Percentiles rank a stretch among this genome's conserved stretches.
phyloP scores from a whole-genome alignment of 1,140 invertebrate species.

The Chymomyza costata region DNA sequence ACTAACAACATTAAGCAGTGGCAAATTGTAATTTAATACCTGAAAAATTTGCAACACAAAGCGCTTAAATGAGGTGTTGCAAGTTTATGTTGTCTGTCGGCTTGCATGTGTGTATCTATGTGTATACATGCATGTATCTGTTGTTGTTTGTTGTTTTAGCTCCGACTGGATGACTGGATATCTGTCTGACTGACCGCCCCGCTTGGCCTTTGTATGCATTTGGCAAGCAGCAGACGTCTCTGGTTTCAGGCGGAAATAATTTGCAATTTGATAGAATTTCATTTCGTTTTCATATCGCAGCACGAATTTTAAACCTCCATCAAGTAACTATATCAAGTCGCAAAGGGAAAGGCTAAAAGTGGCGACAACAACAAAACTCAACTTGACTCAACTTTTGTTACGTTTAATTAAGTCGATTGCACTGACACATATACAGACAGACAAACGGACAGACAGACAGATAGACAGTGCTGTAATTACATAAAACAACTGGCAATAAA shows the following conservation, averaged over 20 bases:
- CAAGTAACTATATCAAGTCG: too few relatives aligned
- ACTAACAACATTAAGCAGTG: too few relatives aligned
- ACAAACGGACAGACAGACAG: conserved; percentile 3
- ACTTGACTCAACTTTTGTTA: too few relatives aligned
- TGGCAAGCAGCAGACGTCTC: conserved; percentile 29
- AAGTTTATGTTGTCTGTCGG: conserved; percentile 31
- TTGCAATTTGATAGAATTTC: conserved; percentile 70
- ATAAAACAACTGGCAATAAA: conserved; percentile 9
- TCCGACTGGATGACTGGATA: too few relatives aligned
- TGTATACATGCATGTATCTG: background rate
- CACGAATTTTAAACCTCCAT: too few relatives aligned
- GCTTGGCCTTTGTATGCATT: conserved; percentile 11
- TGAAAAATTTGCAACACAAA: conserved; percentile 63
- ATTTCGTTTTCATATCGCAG: conserved; percentile 30
- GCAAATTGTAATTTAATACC: conserved; percentile 68
- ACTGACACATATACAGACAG: conserved; percentile 2
- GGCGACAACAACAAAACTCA: too few relatives aligned
- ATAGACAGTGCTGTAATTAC: conserved; percentile 45
- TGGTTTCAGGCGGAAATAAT: conserved; percentile 64
- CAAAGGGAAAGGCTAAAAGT: too few relatives aligned
- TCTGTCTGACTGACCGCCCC: conserved; percentile 25
- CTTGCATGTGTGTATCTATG: conserved; percentile 13
- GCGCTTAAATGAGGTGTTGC: conserved; percentile 70
- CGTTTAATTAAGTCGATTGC: conserved; percentile 55
- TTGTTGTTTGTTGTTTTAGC: conserved; percentile 3